Percentiles rank a stretch among this genome's conserved stretches.
Evolutionary conservation across 2,888 invertebrate genomes (phyloP).

Genomic region (Eudemis profundana): DNA sequence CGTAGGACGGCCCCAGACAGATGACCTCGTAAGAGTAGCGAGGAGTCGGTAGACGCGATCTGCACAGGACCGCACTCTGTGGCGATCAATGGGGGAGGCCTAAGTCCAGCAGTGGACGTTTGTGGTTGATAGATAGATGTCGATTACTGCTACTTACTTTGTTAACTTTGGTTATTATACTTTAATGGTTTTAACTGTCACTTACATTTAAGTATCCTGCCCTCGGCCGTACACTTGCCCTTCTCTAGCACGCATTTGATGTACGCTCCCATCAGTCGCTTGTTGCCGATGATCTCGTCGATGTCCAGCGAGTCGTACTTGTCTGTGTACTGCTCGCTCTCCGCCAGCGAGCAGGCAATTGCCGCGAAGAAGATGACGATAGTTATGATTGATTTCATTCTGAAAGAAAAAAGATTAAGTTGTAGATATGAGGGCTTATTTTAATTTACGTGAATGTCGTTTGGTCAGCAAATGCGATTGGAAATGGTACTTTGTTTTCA

Average conservation of each 20-base stretch:
- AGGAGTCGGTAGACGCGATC: too few relatives aligned
- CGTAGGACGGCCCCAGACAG: too few relatives aligned
- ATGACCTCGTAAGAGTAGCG: too few relatives aligned
- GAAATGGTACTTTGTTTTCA: too few relatives aligned
- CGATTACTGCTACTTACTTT: too few relatives aligned
- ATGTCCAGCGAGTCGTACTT: conserved; percentile 89
- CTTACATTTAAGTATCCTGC: conserved; percentile 89
- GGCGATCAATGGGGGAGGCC: too few relatives aligned
- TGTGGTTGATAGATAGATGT: too few relatives aligned
- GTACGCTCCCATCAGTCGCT: conserved; percentile 88
- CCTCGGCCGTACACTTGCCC: conserved; percentile 89
- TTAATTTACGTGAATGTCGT: neutral
- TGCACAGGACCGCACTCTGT: too few relatives aligned
- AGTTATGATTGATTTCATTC: conserved; percentile 45
- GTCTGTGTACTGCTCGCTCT: conserved; percentile 79
- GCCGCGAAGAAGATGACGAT: conserved; percentile 34
- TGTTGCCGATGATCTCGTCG: conserved; percentile 88
- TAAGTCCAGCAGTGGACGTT: too few relatives aligned
- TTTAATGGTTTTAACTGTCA: conserved; percentile 42
- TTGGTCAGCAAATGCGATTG: too few relatives aligned
- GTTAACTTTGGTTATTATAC: neutral
- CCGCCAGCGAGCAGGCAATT: neutral
- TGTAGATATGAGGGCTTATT: neutral
- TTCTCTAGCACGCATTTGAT: conserved; percentile 88
- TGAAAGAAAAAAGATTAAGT: conserved; percentile 20